Conservation (phyloP, 2,797 vertebrate genomes). For the Botia almorhae region DNA sequence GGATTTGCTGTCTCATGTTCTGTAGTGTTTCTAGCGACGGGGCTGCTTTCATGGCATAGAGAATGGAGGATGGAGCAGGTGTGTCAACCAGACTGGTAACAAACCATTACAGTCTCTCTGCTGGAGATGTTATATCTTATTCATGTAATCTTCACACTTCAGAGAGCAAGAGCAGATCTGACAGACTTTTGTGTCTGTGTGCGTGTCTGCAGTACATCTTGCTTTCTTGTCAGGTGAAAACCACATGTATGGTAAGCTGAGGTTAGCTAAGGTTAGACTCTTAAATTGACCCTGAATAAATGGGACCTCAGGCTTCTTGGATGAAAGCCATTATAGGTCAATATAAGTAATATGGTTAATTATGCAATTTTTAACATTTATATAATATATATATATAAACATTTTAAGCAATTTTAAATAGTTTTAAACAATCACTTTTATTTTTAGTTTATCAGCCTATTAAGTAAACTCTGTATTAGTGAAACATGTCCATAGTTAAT, state of each 20-base stretch:
- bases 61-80: conserved; percentile 53
- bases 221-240: conserved; percentile 4
- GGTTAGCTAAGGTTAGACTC: background rate
- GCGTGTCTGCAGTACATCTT: background rate
- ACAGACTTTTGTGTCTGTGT: conserved; percentile 18
- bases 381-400: too few species aligned
- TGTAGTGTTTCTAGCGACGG: conserved; percentile 18
- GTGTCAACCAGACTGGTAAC: conserved; percentile 54
- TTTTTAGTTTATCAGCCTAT: background rate
- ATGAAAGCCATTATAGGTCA: background rate
- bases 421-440: background rate
- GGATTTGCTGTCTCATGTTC: conserved; percentile 21
- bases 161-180: conserved; percentile 40
- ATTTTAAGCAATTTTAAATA: background rate
- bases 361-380: too few species aligned
- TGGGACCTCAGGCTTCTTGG: background rate
- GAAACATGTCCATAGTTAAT: background rate
- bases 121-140: conserved; percentile 54
- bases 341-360: background rate
- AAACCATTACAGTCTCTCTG: conserved; percentile 54
- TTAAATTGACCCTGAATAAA: background rate
- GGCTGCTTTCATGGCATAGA: conserved; percentile 36
- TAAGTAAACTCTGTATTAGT: background rate
- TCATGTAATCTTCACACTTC: conserved; percentile 50
- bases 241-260: background rate